Conservation (phyloP, 2,797 vertebrate genomes). For the Serranus cabrilla region DNA sequence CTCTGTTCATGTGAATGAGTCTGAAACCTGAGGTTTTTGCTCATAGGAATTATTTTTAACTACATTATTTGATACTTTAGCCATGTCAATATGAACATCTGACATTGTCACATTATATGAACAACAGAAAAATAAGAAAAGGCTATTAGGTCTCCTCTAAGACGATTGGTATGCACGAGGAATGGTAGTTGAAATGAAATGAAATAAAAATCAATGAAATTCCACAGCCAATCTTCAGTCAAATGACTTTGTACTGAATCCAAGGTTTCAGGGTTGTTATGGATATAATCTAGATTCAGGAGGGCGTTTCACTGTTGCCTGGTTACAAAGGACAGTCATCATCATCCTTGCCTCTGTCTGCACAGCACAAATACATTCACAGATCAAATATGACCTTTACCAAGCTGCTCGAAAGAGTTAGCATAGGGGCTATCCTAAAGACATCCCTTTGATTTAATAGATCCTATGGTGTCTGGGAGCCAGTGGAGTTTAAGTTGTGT, state of each 20-base stretch:
- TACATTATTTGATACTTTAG: no score
- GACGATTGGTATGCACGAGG: neutral
- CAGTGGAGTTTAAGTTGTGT: conserved; percentile 20
- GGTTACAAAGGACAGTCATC: conserved; percentile 71
- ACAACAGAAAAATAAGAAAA: no score
- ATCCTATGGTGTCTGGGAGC: conserved; percentile 3
- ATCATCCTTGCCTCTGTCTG: conserved; percentile 49
- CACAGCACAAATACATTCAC: conserved; percentile 60
- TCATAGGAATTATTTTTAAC: no score
- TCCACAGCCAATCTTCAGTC: conserved; percentile 4
- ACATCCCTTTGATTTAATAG: conserved; percentile 46
- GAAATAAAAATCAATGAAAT: conserved; percentile 9
- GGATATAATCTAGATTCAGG: conserved; percentile 49
- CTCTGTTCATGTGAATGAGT: no score
- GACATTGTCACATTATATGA: no score
- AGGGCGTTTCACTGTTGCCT: conserved; percentile 65
- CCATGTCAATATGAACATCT: no score
- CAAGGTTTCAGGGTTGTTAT: conserved; percentile 31
- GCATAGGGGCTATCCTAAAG: conserved; percentile 34
- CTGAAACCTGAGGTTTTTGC: no score
- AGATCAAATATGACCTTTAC: conserved; percentile 78
- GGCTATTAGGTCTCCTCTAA: no score
- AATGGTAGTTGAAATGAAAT: neutral
- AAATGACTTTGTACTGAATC: conserved; percentile 33
- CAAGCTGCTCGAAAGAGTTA: conserved; percentile 36